phyloP scores from a whole-genome alignment of 37 sponge, comb jelly and placozoan species.

The Diacarnus erythraeanus region DNA sequence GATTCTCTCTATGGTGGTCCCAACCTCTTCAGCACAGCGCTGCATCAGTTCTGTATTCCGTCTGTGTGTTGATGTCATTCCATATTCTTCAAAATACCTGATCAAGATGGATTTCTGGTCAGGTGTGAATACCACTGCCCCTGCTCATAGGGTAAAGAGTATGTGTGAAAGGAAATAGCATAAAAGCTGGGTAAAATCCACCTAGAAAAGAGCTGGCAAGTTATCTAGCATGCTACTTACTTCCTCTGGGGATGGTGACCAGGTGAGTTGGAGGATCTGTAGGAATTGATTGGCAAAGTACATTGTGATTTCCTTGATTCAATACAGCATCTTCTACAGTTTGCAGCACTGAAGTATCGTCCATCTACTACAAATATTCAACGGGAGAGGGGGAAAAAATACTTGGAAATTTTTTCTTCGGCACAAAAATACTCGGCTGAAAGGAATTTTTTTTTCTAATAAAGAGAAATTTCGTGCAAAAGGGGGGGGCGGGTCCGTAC shows the following conservation, averaged over 20 bases:
- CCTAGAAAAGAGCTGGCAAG: not conserved
- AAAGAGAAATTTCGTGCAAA: not conserved
- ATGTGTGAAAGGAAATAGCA: not conserved
- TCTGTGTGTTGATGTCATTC: constrained; percentile 87
- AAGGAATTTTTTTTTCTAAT: not conserved
- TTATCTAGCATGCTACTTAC: not conserved
- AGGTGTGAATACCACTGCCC: constrained; percentile 47
- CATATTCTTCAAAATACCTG: constrained; percentile 80
- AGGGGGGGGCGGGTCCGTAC: too few relatives aligned
- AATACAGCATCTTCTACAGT: constrained; percentile 7
- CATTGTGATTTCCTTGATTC: not conserved
- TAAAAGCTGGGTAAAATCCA: not conserved
- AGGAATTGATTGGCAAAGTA: not conserved
- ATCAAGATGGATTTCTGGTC: constrained; percentile 61
- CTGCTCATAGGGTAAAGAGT: constrained; percentile 13
- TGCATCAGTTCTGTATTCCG: constrained; percentile 73
- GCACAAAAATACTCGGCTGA: not conserved
- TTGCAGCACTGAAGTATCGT: constrained; percentile 16
- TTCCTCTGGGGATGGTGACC: constrained; percentile 3
- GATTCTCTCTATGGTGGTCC: constrained; percentile 70
- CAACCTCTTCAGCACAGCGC: constrained; percentile 61
- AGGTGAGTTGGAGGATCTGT: not conserved
- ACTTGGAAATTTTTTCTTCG: not conserved
- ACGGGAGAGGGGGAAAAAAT: not conserved
- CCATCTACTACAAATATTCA: constrained; percentile 12